phyloP scores from a whole-genome alignment of 2,113 vertebrate species.

The Gymnocephalus cernua region DNA sequence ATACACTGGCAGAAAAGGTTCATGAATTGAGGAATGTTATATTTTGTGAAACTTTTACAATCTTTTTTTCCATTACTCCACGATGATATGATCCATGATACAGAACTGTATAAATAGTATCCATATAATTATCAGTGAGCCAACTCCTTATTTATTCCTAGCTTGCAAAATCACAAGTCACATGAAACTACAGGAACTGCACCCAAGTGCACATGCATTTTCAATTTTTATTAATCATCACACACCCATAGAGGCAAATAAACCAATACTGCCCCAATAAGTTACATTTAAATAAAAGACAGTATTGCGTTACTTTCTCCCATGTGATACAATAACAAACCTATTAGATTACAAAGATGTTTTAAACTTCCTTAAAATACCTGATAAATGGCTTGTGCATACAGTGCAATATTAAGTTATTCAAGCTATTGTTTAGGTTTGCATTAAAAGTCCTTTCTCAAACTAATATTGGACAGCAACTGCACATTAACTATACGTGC shows the following conservation, averaged over 20 bases:
- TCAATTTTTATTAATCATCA: conserved; percentile 65
- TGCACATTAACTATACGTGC: conserved; percentile 16
- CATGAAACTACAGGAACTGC: conserved; percentile 24
- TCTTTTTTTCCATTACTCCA: neutral
- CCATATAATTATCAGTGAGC: neutral
- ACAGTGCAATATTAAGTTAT: conserved; percentile 64
- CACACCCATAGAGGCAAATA: conserved; percentile 65
- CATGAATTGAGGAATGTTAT: neutral
- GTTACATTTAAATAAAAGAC: conserved; percentile 82
- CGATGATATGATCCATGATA: too few relatives aligned
- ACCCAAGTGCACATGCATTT: neutral
- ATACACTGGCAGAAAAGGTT: neutral
- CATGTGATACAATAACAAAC: conserved; percentile 63
- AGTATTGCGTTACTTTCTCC: conserved; percentile 53
- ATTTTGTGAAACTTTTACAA: neutral
- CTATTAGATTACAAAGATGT: conserved; percentile 66
- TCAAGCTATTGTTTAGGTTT: conserved; percentile 53
- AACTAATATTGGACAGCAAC: conserved; percentile 30
- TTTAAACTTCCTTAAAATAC: conserved; percentile 55
- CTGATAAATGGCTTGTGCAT: conserved; percentile 67
- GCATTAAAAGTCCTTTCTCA: conserved; percentile 48
- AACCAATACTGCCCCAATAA: conserved; percentile 77
- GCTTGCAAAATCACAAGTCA: conserved; percentile 4
- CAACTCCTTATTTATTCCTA: neutral
- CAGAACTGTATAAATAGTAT: neutral